Percentiles rank a stretch among this genome's conserved stretches.
Evolutionary conservation across 2,113 vertebrate genomes (phyloP).

Genomic region (Chrysochloris asiatica): DNA sequence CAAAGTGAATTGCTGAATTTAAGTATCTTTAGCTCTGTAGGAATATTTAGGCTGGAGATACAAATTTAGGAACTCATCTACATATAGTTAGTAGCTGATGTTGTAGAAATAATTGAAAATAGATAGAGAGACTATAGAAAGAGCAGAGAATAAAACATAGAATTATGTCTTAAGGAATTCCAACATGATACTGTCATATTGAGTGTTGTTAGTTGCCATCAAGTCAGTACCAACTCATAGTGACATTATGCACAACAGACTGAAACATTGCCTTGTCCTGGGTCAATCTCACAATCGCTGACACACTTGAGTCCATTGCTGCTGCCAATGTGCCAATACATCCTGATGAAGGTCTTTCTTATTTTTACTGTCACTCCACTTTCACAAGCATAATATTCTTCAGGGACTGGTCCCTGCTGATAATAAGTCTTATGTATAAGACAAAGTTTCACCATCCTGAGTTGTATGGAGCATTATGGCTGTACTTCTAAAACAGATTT

Average conservation of each 20-base stretch:
- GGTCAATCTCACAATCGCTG: not conserved
- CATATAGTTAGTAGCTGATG: too few relatives aligned
- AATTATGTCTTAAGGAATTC: too few relatives aligned
- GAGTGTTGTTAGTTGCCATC: too few relatives aligned
- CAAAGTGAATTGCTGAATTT: too few relatives aligned
- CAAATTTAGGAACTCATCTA: too few relatives aligned
- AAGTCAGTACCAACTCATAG: not conserved
- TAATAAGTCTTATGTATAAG: too few relatives aligned
- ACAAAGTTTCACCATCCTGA: not conserved
- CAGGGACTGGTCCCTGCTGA: not conserved
- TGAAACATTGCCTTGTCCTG: not conserved
- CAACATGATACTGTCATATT: too few relatives aligned
- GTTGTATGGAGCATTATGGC: not conserved
- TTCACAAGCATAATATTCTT: not conserved
- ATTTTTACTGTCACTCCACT: not conserved
- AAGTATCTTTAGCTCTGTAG: too few relatives aligned
- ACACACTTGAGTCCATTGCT: not conserved
- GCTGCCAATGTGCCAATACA: not conserved
- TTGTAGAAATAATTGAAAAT: too few relatives aligned
- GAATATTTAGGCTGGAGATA: too few relatives aligned
- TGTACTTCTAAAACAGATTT: not conserved
- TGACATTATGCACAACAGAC: not conserved
- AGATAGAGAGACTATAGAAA: too few relatives aligned
- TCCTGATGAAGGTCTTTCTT: not conserved
- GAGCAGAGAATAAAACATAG: too few relatives aligned